Evolutionary conservation across 2,113 vertebrate species (phyloP), one percentile per base, ranked within the genome.

Genomic region (Ahaetulla prasina): DNA sequence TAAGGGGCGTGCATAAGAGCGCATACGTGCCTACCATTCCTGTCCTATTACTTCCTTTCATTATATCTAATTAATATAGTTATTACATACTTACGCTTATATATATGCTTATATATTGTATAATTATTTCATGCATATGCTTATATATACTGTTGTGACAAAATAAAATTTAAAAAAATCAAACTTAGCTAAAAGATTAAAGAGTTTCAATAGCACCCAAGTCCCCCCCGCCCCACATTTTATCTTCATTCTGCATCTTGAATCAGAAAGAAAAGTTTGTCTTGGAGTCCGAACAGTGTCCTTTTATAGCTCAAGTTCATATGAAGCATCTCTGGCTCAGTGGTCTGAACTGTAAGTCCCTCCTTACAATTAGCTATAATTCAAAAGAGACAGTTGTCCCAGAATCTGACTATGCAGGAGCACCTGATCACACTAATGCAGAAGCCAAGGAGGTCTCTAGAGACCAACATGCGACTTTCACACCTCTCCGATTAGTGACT

Each of bases 401-500:
- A 93, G 95, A 96, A 96, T 95, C 85, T 94, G 95, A 94, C 94
- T 96, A 60, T 94, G 93, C 57, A 30, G 94, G 88, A 96, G 92
- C 96, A 96, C 96, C 95, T 97, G 96, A 96, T 96, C 95, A 47
- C 90, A 89, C 1, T 85, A 95, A 96, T 95, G 95, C 93, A 94
- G 93, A 93, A 96, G 96, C 94, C 93, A 93, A 94, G 92, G 92
- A 95, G 95, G 94, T 88, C 97, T 96, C 97, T 45, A 91, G 95
- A 93, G 96, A 96, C 87, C 39, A 63, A 85, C 54, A 90, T 85
- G 90, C 27, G 93, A 95, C 96, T 96, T 97, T 97, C 94, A 96
- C 95, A 97, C 94, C 88, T 97, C 94, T 93, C 91, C 63, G 92
- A 96, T 97, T 96, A 97, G 95, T 95, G 96, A 96, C 96, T 97